These are phyloP conservation scores for Dasypogon diadema DNA, from an alignment of 2,888 invertebrate genomes.

Conservation along the genomic window DNA sequence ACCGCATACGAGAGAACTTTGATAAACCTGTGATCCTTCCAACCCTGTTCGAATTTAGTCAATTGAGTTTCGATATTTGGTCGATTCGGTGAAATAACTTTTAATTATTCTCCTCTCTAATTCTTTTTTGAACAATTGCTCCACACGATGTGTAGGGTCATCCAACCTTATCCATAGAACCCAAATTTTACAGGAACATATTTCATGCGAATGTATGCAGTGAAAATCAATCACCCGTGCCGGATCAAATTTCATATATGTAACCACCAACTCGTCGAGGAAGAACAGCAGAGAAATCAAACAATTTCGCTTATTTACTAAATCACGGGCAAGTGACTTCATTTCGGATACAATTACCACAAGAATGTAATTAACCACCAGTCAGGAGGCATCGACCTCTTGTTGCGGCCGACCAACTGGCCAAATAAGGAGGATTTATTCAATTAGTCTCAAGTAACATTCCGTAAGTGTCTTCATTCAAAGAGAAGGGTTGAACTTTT, in stretches of 20 bases:
- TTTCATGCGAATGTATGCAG: too few species aligned
- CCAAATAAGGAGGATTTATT: conserved; percentile 1
- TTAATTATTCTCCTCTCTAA: too few species aligned
- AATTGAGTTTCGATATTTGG: too few species aligned
- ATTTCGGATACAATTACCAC: background rate
- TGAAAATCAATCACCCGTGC: background rate
- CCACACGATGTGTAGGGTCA: too few species aligned
- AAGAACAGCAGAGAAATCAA: background rate
- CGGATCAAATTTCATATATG: background rate
- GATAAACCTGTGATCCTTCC: too few species aligned
- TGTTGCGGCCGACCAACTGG: background rate
- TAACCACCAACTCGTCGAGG: background rate
- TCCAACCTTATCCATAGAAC: too few species aligned
- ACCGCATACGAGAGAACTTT: too few species aligned
- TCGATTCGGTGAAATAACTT: too few species aligned
- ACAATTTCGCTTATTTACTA: background rate
- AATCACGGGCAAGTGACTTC: background rate
- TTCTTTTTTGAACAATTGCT: too few species aligned
- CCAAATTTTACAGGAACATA: too few species aligned
- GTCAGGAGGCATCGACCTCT: background rate
- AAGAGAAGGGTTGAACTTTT: too few species aligned
- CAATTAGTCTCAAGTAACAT: background rate
- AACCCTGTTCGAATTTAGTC: too few species aligned
- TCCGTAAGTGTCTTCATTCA: background rate
- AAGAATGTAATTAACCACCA: background rate